These are phyloP conservation scores for Deilephila elpenor DNA, from an alignment of 2,888 invertebrate species.

Conservation along the genomic window DNA sequence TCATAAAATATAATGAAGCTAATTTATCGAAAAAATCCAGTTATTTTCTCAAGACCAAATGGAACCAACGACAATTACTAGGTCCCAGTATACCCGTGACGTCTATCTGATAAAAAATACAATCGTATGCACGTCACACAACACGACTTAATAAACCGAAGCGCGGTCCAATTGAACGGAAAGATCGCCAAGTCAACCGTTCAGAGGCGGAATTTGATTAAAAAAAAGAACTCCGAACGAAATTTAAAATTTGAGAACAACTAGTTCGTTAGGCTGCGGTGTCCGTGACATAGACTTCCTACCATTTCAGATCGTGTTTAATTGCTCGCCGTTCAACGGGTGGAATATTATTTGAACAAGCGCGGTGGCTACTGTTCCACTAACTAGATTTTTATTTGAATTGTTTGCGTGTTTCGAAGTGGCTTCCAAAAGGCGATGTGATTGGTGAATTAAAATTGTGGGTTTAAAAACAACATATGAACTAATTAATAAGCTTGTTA, in stretches of 20 bases:
- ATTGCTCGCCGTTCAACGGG: slow-evolving; percentile 36
- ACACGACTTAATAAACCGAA: background rate
- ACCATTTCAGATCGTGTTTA: slow-evolving; percentile 38
- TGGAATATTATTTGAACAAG: background rate
- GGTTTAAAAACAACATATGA: background rate
- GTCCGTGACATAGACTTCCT: slow-evolving; percentile 37
- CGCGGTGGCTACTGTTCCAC: background rate
- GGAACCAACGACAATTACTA: background rate
- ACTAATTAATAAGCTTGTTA: no score
- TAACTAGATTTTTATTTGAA: background rate
- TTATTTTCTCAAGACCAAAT: no score
- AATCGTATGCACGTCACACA: background rate
- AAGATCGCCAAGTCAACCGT: slow-evolving; percentile 2
- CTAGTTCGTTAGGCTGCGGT: slow-evolving; percentile 42
- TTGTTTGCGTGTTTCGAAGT: background rate
- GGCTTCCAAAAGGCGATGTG: background rate
- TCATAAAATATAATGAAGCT: no score
- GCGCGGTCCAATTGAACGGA: background rate
- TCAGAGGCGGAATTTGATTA: background rate
- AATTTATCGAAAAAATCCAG: no score
- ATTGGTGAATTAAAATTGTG: background rate
- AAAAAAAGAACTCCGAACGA: background rate
- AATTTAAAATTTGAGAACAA: slow-evolving; percentile 23
- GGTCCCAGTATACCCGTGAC: background rate
- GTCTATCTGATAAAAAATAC: background rate